These are phyloP conservation scores for Nycteola revayana DNA, from an alignment of 2,888 invertebrate genomes.

Conservation along the genomic window DNA sequence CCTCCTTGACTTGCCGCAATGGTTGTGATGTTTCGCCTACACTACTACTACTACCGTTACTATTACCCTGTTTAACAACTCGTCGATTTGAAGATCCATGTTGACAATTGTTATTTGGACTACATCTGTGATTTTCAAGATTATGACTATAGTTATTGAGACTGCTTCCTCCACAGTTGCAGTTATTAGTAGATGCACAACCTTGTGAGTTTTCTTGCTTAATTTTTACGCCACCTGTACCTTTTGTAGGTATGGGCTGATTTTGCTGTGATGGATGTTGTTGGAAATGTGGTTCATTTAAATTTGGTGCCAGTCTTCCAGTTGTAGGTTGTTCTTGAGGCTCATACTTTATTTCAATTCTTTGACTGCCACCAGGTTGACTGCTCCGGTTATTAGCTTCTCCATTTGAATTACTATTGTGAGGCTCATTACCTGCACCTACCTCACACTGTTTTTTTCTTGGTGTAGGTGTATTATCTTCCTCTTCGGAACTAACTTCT, in stretches of 20 bases:
- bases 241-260: conserved; percentile 16
- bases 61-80: conserved; percentile 27
- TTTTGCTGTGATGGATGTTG: conserved; percentile 18
- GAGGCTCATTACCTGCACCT: conserved; percentile 24
- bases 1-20: conserved; percentile 53
- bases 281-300: conserved; percentile 18
- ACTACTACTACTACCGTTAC: conserved; percentile 32
- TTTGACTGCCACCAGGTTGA: conserved; percentile 24
- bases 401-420: conserved; percentile 21
- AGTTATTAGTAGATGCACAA: conserved; percentile 27
- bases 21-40: conserved; percentile 24
- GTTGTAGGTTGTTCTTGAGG: conserved; percentile 41
- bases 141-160: conserved; percentile 27
- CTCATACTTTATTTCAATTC: conserved; percentile 56
- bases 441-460: conserved; percentile 55
- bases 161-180: conserved; percentile 29
- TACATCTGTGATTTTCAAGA: conserved; percentile 36
- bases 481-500: conserved; percentile 77
- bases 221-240: conserved; percentile 20
- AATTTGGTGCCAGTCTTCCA: conserved; percentile 27
- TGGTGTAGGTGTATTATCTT: conserved; percentile 57
- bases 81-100: conserved; percentile 40
- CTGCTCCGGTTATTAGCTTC: conserved; percentile 12
- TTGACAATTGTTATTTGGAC: conserved; percentile 39
- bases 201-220: conserved; percentile 43